phyloP scores from a whole-genome alignment of 2,797 vertebrate genomes.

The Harpagifer antarcticus region DNA sequence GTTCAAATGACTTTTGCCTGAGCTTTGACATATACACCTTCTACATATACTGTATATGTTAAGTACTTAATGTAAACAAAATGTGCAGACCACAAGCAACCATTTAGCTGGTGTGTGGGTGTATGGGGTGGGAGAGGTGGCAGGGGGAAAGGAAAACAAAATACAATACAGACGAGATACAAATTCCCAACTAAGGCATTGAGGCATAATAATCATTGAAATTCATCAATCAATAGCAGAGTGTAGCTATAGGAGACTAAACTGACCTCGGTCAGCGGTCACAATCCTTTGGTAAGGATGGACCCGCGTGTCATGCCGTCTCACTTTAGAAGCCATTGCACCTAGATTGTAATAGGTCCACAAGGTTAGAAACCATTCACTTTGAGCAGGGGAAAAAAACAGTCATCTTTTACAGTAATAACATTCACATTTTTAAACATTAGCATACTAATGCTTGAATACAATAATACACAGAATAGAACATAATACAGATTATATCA shows the following conservation, averaged over 20 bases:
- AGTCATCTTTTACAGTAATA: constrained; percentile 86
- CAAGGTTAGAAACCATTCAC: constrained; percentile 96
- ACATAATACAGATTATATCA: constrained; percentile 77
- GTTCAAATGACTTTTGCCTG: constrained; percentile 71
- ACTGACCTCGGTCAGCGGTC: constrained; percentile 99
- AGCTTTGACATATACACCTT: constrained; percentile 75
- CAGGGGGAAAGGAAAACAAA: constrained; percentile 40
- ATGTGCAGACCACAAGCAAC: constrained; percentile 78
- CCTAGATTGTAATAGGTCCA: constrained; percentile 98
- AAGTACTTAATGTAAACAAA: constrained; percentile 82
- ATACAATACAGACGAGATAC: constrained; percentile 67
- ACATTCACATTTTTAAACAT: constrained; percentile 80
- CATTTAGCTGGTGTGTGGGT: constrained; percentile 77
- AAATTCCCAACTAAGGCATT: constrained; percentile 80
- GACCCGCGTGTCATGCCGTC: constrained; percentile 99
- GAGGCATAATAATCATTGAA: constrained; percentile 79
- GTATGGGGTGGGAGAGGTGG: constrained; percentile 55
- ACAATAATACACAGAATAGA: constrained; percentile 75
- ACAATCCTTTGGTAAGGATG: constrained; percentile 99
- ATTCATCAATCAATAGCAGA: constrained; percentile 78
- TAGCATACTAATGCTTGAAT: constrained; percentile 72
- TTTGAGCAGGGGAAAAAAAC: constrained; percentile 78
- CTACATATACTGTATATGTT: constrained; percentile 55
- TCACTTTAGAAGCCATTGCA: constrained; percentile 99
- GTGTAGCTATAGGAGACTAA: constrained; percentile 88